Evolutionary conservation across 2,113 vertebrate genomes (phyloP).

Genomic region (Lepus europaeus): DNA sequence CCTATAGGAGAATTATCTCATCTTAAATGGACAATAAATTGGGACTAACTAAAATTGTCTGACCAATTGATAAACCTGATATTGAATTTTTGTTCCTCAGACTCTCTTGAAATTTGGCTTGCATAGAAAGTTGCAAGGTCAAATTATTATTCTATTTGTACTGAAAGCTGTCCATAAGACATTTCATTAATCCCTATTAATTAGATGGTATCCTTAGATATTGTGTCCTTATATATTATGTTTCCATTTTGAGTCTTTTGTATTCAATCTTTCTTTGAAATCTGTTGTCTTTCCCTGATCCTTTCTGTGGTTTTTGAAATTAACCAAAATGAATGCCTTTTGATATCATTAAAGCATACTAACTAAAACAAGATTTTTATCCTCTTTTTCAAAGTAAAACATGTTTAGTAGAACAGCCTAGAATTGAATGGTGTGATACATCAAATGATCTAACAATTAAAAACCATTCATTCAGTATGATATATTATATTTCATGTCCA

Average conservation of each 20-base stretch:
- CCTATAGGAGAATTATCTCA: neutral
- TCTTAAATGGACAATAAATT: neutral
- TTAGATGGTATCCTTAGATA: neutral
- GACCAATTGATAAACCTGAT: neutral
- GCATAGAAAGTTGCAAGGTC: neutral
- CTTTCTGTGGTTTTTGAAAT: neutral
- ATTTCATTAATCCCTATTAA: neutral
- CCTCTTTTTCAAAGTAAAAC: neutral
- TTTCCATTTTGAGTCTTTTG: neutral
- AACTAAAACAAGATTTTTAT: neutral
- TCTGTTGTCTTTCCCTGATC: neutral
- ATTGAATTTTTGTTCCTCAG: neutral
- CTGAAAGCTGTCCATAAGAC: neutral
- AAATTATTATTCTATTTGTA: neutral
- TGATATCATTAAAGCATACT: neutral
- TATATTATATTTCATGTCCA: neutral
- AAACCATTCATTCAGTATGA: neutral
- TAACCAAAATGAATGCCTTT: neutral
- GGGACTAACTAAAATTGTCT: neutral
- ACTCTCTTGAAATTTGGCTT: neutral
- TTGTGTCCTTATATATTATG: neutral
- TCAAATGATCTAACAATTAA: neutral
- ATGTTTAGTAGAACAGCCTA: neutral
- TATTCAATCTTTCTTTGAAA: conserved; percentile 3
- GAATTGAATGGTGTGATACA: neutral